phyloP scores from a whole-genome alignment of 2,797 vertebrate species.

The Yasuhikotakia modesta region DNA sequence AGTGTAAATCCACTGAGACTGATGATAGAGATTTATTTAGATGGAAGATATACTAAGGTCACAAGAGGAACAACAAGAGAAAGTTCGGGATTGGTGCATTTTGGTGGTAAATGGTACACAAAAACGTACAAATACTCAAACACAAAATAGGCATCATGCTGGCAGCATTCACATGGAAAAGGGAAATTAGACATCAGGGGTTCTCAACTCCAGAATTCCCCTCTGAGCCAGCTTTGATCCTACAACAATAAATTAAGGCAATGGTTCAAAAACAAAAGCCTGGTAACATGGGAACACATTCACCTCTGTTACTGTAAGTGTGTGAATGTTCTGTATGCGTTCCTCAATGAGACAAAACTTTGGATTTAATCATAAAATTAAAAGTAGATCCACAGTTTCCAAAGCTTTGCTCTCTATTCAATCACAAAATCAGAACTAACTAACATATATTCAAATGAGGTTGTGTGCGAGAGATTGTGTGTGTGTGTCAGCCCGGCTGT shows the following conservation, averaged over 20 bases:
- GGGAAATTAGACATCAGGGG: slow-evolving; percentile 31
- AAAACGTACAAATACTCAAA: not conserved
- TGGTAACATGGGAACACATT: slow-evolving; percentile 39
- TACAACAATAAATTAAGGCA: slow-evolving; percentile 51
- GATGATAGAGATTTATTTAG: not conserved
- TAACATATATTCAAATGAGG: slow-evolving; percentile 29
- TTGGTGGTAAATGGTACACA: slow-evolving; percentile 8
- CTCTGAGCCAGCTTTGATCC: slow-evolving; percentile 25
- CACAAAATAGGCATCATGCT: slow-evolving; percentile 23
- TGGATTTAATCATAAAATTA: slow-evolving; percentile 2
- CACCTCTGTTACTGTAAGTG: slow-evolving; percentile 31
- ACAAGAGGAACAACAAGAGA: slow-evolving; percentile 6
- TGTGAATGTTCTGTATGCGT: not conserved
- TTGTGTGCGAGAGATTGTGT: slow-evolving; percentile 39
- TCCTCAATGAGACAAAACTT: slow-evolving; percentile 8
- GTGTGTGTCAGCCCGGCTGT: slow-evolving; percentile 31
- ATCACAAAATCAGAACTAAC: slow-evolving; percentile 12
- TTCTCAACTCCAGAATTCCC: slow-evolving; percentile 21
- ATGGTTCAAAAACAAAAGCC: slow-evolving; percentile 33
- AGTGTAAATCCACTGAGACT: not conserved
- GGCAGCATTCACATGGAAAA: slow-evolving; percentile 40
- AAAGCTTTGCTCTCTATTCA: not conserved
- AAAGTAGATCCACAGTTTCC: not conserved
- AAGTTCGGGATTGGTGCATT: not conserved
- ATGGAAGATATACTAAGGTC: not conserved